A percentile compares a stretch with the other conserved stretches of the same genome.
Evolutionary conservation across 2,797 vertebrate genomes (phyloP).

Genomic region (Novumbra hubbsi): DNA sequence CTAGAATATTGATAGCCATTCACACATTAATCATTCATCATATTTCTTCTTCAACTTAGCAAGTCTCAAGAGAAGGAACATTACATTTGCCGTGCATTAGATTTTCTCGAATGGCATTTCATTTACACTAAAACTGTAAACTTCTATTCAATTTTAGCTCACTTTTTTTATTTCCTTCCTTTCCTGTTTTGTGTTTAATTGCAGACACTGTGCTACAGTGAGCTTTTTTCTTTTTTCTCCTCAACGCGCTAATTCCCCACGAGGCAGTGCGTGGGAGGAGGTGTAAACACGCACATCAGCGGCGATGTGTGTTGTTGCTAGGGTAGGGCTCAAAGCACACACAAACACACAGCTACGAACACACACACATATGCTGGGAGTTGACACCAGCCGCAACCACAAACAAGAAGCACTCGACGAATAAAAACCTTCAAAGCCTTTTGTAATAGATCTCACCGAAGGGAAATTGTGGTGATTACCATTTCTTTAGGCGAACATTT

Average conservation of each 20-base stretch:
- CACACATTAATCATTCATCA: neutral
- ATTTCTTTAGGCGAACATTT: neutral
- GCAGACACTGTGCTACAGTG: neutral
- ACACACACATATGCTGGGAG: slow-evolving; percentile 9
- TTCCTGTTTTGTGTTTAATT: slow-evolving; percentile 13
- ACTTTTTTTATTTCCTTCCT: neutral
- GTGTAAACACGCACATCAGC: slow-evolving; percentile 44
- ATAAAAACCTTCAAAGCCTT: neutral
- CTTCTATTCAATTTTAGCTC: neutral
- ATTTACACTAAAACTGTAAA: neutral
- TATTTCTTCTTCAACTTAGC: slow-evolving; percentile 1
- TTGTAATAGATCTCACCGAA: neutral
- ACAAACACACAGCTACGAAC: slow-evolving; percentile 4
- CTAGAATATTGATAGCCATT: slow-evolving; percentile 12
- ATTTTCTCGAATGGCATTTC: neutral
- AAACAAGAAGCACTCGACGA: neutral
- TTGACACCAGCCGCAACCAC: slow-evolving; percentile 7
- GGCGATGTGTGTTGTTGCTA: slow-evolving; percentile 25
- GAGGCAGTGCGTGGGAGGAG: slow-evolving; percentile 50
- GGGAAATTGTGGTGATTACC: neutral
- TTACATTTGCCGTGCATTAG: slow-evolving; percentile 3
- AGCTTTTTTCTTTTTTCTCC: neutral
- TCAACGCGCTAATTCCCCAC: slow-evolving; percentile 44
- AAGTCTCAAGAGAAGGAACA: neutral
- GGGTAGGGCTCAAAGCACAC: neutral